Conservation (phyloP, 2,113 vertebrate genomes). For the Spheniscus mendiculus region DNA sequence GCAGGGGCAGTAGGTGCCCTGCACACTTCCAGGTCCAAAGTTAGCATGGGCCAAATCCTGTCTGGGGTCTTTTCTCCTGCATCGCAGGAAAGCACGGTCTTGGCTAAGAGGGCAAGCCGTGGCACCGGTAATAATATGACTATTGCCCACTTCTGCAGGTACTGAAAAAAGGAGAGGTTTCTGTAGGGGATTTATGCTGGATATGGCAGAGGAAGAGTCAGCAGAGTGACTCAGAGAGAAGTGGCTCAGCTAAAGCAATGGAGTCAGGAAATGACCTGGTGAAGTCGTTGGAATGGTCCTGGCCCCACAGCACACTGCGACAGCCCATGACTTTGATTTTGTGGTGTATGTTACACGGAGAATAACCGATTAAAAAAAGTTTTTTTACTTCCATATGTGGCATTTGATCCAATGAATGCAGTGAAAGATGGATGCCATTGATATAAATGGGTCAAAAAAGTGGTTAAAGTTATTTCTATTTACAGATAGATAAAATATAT, state of each 20-base stretch:
- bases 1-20: neutral
- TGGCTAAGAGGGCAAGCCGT: neutral
- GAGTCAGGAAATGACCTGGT: neutral
- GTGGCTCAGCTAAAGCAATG: neutral
- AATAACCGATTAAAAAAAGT: neutral
- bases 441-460: neutral
- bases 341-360: fast-evolving
- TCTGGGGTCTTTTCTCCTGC: neutral
- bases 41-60: fast-evolving
- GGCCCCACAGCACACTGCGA: fast-evolving
- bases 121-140: fast-evolving
- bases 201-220: neutral
- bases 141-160: neutral
- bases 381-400: neutral
- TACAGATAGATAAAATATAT: neutral
- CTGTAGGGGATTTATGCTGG: neutral
- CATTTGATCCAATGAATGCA: neutral
- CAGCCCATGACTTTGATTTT: neutral
- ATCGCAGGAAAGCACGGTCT: neutral
- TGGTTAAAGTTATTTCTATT: neutral
- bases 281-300: neutral
- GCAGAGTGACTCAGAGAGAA: neutral
- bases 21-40: fast-evolving
- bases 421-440: neutral
- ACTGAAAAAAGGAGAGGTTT: neutral